Conservation (phyloP, 2,113 vertebrate genomes). For the Actinemys pallida region DNA sequence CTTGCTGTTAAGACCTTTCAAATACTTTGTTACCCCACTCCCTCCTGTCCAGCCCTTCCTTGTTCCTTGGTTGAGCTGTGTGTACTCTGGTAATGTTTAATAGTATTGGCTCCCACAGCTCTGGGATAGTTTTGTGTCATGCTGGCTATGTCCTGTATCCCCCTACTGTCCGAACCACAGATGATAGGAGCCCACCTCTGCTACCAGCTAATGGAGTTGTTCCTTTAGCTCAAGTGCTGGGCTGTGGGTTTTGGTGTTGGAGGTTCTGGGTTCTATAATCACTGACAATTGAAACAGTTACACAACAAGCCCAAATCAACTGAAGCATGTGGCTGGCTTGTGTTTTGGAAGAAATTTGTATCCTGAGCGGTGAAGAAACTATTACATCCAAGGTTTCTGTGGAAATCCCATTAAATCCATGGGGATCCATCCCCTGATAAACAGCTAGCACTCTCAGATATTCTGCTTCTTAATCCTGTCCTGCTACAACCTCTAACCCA, state of each 20-base stretch:
- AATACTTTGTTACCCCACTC: not conserved
- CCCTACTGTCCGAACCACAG: not conserved
- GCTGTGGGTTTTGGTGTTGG: not conserved
- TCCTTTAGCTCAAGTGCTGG: not conserved
- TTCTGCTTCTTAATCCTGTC: fast-evolving
- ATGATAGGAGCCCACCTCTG: not conserved
- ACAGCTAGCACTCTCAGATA: not conserved
- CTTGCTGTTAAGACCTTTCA: not conserved
- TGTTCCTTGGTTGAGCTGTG: not conserved
- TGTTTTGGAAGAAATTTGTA: not conserved
- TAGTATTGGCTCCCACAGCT: not conserved
- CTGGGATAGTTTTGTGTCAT: not conserved
- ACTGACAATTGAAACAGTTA: not conserved
- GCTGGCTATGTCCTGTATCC: not conserved
- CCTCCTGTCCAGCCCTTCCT: not conserved
- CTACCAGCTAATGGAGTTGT: not conserved
- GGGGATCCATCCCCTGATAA: not conserved
- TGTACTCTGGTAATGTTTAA: not conserved
- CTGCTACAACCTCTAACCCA: fast-evolving
- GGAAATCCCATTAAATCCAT: not conserved
- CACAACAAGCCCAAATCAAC: not conserved
- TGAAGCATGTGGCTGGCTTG: not conserved
- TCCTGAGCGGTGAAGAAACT: not conserved
- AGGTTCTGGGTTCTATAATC: not conserved
- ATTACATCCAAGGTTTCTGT: not conserved